Evolutionary conservation across 2,797 vertebrate genomes (phyloP), one percentile per base, ranked within the genome.

Genomic region (Anas flavirostris): DNA sequence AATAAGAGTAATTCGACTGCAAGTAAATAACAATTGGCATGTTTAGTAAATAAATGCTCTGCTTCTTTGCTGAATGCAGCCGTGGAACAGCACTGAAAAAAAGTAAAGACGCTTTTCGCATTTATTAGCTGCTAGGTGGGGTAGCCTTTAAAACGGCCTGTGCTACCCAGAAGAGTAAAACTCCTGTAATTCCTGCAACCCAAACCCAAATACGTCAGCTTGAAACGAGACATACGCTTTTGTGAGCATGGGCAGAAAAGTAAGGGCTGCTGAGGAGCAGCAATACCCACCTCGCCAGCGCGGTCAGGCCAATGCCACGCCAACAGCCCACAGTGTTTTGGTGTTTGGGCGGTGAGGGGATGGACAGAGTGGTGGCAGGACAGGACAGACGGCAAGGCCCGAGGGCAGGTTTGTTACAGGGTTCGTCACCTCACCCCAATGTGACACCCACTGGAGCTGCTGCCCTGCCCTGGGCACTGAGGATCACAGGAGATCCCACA

Each of bases 251-350:
- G 12, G 6, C 3, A 59, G 12, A 17, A 82, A 69, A 7, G 17
- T 16, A 62, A 10, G 4, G 37, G 25, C 11, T 48, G 17, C 5
- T 46, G n/a, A 50, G 64, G 23, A 22, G 35, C 52, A 22, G 35
- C 52, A 79, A 46, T 21, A 5, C 7, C 12, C 2, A 3, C 37
- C 21, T 59, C 0, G 0, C 8, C 31, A 33, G 50, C 4, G 4
- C 2, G 12, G 46, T 25, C 46, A 23, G 46, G 46, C 46, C 7
- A 4, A 25, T 48, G 46, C 46, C 46, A 48, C 4, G 46, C 46
- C 22, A 13, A 48, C 46, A 48, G 22, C 21, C 41, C 23, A 56
- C 46, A 85, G 7, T 21, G 23, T 25, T 33, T 19, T 68, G 4
- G 62, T 29, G 25, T 4, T 2, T 8, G 33, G n/a, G 11, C 48